A percentile compares a stretch with the other conserved stretches of the same genome.
Evolutionary conservation across 2,888 invertebrate species (phyloP).

Genomic region (Amorpha juglandis): DNA sequence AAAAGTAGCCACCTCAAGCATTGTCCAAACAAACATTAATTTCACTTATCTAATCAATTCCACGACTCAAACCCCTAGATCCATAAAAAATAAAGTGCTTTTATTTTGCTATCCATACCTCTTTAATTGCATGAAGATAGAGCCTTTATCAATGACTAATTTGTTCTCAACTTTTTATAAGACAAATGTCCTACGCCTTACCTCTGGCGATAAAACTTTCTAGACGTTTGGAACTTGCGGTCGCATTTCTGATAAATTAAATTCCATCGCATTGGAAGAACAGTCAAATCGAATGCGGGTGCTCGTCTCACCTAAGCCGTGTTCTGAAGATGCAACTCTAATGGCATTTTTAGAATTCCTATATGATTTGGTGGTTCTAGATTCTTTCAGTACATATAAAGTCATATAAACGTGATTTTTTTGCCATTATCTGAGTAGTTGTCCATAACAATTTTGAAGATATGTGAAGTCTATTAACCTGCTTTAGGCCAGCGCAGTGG

Average conservation of each 20-base stretch:
- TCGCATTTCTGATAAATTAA: conserved; percentile 56
- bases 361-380: neutral
- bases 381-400: too few relatives aligned
- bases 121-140: conserved; percentile 27
- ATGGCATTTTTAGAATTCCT: conserved; percentile 21
- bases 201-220: conserved; percentile 51
- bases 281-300: conserved; percentile 41
- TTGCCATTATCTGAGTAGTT: too few relatives aligned
- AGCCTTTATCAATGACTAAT: conserved; percentile 29
- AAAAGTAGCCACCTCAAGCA: neutral
- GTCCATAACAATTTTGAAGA: too few relatives aligned
- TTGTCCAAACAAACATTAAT: conserved; percentile 19
- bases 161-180: conserved; percentile 33
- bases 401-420: too few relatives aligned
- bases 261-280: conserved; percentile 51
- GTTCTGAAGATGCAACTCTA: conserved; percentile 18
- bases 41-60: conserved; percentile 9
- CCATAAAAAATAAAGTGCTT: conserved; percentile 1
- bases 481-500: too few relatives aligned
- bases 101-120: conserved; percentile 24
- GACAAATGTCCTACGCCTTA: conserved; percentile 44
- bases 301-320: conserved; percentile 30
- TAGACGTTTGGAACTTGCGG: conserved; percentile 44
- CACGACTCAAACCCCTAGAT: conserved; percentile 2
- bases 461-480: too few relatives aligned